Evolutionary conservation across 2,888 invertebrate species (phyloP).

Genomic region (Microctonus aethiopoides): DNA sequence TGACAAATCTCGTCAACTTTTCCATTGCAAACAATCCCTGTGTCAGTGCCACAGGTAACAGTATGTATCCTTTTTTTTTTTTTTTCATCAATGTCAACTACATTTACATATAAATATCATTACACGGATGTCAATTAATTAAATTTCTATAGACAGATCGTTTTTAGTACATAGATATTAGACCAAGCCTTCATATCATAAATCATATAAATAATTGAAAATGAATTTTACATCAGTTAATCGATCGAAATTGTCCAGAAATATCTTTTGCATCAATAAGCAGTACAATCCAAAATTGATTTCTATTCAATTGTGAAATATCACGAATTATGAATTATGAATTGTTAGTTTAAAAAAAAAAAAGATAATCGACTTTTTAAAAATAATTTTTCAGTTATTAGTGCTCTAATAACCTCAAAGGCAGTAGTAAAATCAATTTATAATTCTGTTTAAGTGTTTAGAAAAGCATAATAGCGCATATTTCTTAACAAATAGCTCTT

Average conservation of each 20-base stretch:
- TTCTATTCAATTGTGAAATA: too few species aligned
- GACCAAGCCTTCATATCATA: background rate
- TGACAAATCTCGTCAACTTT: slow-evolving; percentile 82
- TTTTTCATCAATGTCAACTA: slow-evolving; percentile 1
- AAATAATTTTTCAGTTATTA: background rate
- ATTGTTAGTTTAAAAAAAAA: too few species aligned
- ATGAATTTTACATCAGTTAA: background rate
- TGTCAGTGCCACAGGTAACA: slow-evolving; percentile 80
- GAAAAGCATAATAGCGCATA: slow-evolving; percentile 40
- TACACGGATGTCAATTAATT: background rate
- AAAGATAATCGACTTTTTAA: background rate
- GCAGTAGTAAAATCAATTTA: slow-evolving; percentile 5
- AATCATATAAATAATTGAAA: background rate
- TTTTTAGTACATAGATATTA: background rate
- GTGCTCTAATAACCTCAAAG: background rate
- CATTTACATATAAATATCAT: background rate
- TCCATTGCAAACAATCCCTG: slow-evolving; percentile 91
- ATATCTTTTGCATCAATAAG: background rate
- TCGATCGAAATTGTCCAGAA: background rate
- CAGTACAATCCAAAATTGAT: slow-evolving; percentile 4
- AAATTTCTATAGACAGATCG: background rate
- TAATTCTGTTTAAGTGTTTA: slow-evolving; percentile 18
- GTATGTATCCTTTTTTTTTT: slow-evolving; percentile 80
- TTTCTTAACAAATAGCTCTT: slow-evolving; percentile 64
- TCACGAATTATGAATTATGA: too few species aligned